These are phyloP conservation scores for Drosophila imparisetae DNA, from an alignment of 2,888 invertebrate species.

Conservation along the genomic window DNA sequence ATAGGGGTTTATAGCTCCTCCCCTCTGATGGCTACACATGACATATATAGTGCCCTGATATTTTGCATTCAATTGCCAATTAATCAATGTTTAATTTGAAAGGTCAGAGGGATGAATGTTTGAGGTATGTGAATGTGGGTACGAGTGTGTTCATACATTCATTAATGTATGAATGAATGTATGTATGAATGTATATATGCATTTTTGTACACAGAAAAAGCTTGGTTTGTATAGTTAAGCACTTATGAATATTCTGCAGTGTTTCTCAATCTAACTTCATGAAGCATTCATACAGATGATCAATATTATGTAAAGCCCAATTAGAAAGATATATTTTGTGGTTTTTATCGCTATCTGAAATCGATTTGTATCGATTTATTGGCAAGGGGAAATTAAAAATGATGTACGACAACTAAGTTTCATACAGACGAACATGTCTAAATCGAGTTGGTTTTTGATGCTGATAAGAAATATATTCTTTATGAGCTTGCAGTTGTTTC, in stretches of 20 bases:
- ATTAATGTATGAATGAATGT: too few relatives aligned
- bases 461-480: not conserved
- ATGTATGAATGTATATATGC: not conserved
- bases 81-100: not conserved
- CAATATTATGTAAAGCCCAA: not conserved
- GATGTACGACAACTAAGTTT: not conserved
- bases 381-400: not conserved
- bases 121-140: not conserved
- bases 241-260: not conserved
- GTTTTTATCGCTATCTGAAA: not conserved
- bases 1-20: not conserved
- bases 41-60: not conserved
- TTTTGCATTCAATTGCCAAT: not conserved
- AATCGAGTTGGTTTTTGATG: not conserved
- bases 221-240: not conserved
- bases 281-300: not conserved
- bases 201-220: not conserved
- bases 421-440: not conserved
- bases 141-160: too few relatives aligned
- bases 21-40: not conserved
- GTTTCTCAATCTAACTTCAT: not conserved
- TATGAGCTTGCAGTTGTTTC: not conserved
- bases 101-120: not conserved
- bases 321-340: not conserved
- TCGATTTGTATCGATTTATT: not conserved